These are phyloP conservation scores for Beroe forskalii DNA, from an alignment of 37 sponge, comb jelly and placozoan genomes.

Conservation along the genomic window DNA sequence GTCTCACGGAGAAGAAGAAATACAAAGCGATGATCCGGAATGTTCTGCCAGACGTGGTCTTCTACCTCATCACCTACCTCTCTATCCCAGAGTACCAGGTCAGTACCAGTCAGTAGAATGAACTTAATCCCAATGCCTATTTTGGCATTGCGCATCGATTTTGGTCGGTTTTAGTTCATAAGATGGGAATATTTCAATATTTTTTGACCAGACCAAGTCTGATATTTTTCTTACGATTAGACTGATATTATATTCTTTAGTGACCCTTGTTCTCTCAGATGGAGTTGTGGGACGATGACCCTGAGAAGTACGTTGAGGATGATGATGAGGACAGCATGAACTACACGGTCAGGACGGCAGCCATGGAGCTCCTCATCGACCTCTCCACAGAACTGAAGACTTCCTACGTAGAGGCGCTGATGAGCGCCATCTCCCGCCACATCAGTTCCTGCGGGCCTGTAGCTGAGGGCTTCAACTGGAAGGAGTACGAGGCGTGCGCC, in stretches of 20 bases:
- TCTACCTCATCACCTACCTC: constrained; percentile 58
- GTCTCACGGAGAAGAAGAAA: constrained; percentile 6
- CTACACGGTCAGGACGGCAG: constrained; percentile 28
- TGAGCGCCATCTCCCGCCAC: constrained; percentile 45
- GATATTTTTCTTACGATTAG: no score
- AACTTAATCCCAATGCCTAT: no score
- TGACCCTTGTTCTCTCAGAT: constrained; percentile 8
- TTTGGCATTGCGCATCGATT: no score
- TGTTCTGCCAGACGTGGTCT: constrained; percentile 11
- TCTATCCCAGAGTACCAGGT: constrained; percentile 56
- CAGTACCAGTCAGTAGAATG: background rate
- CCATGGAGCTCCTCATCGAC: constrained; percentile 44
- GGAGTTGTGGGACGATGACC: constrained; percentile 35
- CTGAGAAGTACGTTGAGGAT: constrained; percentile 54
- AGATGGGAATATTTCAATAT: no score
- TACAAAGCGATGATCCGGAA: constrained; percentile 49
- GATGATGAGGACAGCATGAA: constrained; percentile 61
- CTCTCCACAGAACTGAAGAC: constrained; percentile 31
- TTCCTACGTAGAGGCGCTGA: constrained; percentile 33
- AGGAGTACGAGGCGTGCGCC: constrained; percentile 32
- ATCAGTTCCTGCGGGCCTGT: background rate
- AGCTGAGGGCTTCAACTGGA: constrained; percentile 26
- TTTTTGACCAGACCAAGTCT: no score
- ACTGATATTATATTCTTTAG: no score
- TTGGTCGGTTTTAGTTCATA: no score